Evolutionary conservation across 2,888 invertebrate genomes (phyloP).

Genomic region (Eupithecia subfuscata): DNA sequence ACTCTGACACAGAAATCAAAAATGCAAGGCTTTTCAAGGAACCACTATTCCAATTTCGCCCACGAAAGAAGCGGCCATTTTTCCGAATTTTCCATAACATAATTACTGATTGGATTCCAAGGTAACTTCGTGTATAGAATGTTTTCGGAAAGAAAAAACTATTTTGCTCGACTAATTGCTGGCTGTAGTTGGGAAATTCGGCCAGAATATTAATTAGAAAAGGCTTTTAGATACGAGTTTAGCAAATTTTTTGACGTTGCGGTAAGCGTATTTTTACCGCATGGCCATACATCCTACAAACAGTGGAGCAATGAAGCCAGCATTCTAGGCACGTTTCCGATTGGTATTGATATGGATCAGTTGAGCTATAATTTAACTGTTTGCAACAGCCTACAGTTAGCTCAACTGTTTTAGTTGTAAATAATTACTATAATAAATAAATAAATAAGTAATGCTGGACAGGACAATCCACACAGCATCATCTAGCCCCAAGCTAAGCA

Average conservation of each 20-base stretch:
- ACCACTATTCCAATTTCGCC: not conserved
- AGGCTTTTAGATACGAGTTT: slow-evolving; percentile 3
- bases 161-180: slow-evolving; percentile 37
- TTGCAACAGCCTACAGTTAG: too few relatives aligned
- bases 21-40: not conserved
- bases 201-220: slow-evolving; percentile 7
- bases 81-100: slow-evolving; percentile 47
- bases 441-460: too few relatives aligned
- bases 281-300: too few relatives aligned
- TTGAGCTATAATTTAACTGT: too few relatives aligned
- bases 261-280: not conserved
- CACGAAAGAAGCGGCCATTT: slow-evolving; percentile 26
- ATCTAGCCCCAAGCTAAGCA: too few relatives aligned
- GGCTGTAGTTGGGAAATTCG: slow-evolving; percentile 8
- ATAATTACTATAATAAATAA: too few relatives aligned
- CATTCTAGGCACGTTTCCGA: too few relatives aligned
- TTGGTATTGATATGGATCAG: too few relatives aligned
- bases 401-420: too few relatives aligned
- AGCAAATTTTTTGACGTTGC: not conserved
- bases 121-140: slow-evolving; percentile 51
- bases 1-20: not conserved
- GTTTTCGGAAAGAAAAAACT: slow-evolving; percentile 51
- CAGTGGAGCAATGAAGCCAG: too few relatives aligned
- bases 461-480: too few relatives aligned
- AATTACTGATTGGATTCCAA: slow-evolving; percentile 46